phyloP scores from a whole-genome alignment of 2,888 invertebrate species.

The Clistopyga incitator region DNA sequence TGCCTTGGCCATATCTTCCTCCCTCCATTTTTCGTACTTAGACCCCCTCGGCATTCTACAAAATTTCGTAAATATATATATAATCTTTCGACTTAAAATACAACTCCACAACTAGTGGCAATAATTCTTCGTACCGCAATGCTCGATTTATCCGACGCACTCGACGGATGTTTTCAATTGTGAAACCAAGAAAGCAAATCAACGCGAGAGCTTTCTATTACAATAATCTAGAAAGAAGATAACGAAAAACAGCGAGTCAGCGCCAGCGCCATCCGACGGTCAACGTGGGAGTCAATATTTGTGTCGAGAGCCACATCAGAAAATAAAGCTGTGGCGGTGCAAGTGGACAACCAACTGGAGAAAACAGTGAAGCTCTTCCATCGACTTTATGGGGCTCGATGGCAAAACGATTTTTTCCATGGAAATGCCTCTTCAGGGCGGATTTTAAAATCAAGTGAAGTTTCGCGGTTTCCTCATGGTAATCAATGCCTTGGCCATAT shows the following conservation, averaged over 20 bases:
- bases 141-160: not conserved
- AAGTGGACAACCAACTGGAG: not conserved
- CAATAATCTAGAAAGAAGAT: not conserved
- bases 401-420: constrained; percentile 28
- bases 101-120: not conserved
- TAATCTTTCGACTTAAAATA: not conserved
- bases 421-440: constrained; percentile 29
- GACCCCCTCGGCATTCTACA: not conserved
- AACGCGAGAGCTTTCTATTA: not conserved
- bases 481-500: constrained; percentile 9
- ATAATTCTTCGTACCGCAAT: not conserved
- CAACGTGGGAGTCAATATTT: not conserved
- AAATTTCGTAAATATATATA: not conserved
- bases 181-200: not conserved
- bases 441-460: constrained; percentile 13
- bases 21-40: constrained; percentile 15
- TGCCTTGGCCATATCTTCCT: constrained; percentile 1
- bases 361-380: not conserved
- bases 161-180: no score
- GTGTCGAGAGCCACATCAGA: not conserved
- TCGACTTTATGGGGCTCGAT: constrained; percentile 3
- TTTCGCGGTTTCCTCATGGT: constrained; percentile 13
- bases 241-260: not conserved
- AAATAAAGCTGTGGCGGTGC: not conserved
- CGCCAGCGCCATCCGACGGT: not conserved